A percentile compares a stretch with the other conserved stretches of the same genome.
Evolutionary conservation across 37 sponge, comb jelly and placozoan species (phyloP).

Genomic region (Chondrosia reniformis): DNA sequence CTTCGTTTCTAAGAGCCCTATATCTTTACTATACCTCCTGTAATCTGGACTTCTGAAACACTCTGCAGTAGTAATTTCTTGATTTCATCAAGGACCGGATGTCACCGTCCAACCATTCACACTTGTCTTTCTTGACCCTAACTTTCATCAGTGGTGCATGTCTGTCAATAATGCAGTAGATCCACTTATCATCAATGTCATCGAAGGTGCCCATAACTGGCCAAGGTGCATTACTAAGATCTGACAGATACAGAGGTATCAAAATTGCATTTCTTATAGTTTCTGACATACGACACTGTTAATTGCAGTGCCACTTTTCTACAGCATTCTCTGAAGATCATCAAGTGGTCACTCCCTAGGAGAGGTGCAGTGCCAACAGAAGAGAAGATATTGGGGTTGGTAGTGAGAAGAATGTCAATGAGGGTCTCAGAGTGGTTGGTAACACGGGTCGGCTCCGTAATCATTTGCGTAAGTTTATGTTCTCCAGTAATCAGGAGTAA

Average conservation of each 20-base stretch:
- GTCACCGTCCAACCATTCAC: neutral
- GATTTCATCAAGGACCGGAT: neutral
- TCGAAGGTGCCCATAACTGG: constrained; percentile 1
- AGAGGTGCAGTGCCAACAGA: constrained; percentile 5
- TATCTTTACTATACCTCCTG: neutral
- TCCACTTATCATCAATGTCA: neutral
- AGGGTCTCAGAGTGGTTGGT: neutral
- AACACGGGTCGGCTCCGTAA: constrained; percentile 1
- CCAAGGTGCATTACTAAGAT: constrained; percentile 5
- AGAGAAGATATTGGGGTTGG: neutral
- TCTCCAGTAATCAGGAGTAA: neutral
- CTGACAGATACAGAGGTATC: neutral
- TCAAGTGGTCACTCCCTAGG: constrained; percentile 1
- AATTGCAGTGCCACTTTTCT: neutral
- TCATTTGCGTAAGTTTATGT: neutral
- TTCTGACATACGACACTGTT: neutral
- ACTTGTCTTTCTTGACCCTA: neutral
- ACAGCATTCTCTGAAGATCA: neutral
- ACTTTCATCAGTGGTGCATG: neutral
- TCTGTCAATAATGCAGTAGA: neutral
- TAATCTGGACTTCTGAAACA: neutral
- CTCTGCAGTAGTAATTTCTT: neutral
- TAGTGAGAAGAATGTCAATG: neutral
- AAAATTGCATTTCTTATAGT: neutral
- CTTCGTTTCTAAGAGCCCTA: neutral